A percentile compares a stretch with the other conserved stretches of the same genome.
phyloP scores from a whole-genome alignment of 2,888 invertebrate species.

The Platerodrilus igneus region DNA sequence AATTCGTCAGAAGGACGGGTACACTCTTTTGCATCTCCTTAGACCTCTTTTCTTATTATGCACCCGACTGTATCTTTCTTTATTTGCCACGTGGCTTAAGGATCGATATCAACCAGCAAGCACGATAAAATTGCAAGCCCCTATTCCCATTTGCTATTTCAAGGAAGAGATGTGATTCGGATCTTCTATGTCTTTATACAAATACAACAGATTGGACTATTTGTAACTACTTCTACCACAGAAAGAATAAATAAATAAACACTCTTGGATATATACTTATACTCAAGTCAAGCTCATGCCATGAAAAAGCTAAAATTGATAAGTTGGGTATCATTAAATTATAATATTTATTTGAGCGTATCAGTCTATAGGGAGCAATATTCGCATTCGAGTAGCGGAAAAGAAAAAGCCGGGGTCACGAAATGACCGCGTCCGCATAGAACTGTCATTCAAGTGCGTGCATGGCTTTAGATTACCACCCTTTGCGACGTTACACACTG shows the following conservation, averaged over 20 bases:
- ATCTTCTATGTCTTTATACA: slow-evolving; percentile 15
- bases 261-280: too few species aligned
- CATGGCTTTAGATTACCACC: slow-evolving; percentile 22
- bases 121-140: slow-evolving; percentile 17
- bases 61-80: slow-evolving; percentile 16
- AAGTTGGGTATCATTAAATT: too few species aligned
- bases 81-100: slow-evolving; percentile 19
- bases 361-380: slow-evolving; percentile 15
- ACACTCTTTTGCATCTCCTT: slow-evolving; percentile 12
- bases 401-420: slow-evolving; percentile 19
- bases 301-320: too few species aligned
- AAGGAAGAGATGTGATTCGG: slow-evolving; percentile 13
- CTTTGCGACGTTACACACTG: slow-evolving; percentile 18
- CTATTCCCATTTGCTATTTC: slow-evolving; percentile 18
- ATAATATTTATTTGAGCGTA: slow-evolving; percentile 18
- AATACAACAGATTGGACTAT: slow-evolving; percentile 8
- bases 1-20: slow-evolving; percentile 12
- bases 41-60: slow-evolving; percentile 12
- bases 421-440: slow-evolving; percentile 17
- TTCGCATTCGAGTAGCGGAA: slow-evolving; percentile 12
- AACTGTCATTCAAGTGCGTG: slow-evolving; percentile 23
- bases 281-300: too few species aligned
- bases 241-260: too few species aligned
- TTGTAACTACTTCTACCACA: too few species aligned
- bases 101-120: slow-evolving; percentile 18